phyloP scores from a whole-genome alignment of 1,140 invertebrate genomes.

The Drosophila guanche region DNA sequence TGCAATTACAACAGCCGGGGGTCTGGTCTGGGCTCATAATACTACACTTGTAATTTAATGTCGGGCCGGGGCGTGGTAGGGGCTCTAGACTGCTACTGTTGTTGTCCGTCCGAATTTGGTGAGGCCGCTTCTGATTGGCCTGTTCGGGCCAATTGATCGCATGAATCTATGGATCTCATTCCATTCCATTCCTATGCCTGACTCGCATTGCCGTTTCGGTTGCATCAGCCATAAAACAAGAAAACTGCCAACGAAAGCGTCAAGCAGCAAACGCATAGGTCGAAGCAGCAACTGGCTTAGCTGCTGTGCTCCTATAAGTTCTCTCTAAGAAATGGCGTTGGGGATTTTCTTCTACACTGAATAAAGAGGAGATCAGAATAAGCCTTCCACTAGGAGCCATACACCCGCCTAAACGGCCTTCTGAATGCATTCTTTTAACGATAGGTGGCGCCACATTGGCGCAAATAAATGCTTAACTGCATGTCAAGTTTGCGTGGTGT shows the following conservation, averaged over 20 bases:
- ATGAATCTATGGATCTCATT: conserved; percentile 45
- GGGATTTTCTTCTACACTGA: too few species aligned
- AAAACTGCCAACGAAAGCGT: conserved; percentile 3
- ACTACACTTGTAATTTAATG: conserved; percentile 57
- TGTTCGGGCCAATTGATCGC: conserved; percentile 43
- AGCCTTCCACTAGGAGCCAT: too few species aligned
- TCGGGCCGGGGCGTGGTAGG: conserved; percentile 6
- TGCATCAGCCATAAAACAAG: conserved; percentile 58
- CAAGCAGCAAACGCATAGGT: not conserved
- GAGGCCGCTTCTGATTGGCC: conserved; percentile 35
- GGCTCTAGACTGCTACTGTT: conserved; percentile 8
- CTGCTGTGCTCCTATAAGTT: too few species aligned
- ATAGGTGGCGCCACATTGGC: too few species aligned
- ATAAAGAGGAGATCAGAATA: too few species aligned
- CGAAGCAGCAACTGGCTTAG: too few species aligned
- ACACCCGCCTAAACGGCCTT: too few species aligned
- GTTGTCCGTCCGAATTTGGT: conserved; percentile 42
- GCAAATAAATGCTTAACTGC: too few species aligned
- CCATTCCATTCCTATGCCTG: conserved; percentile 33
- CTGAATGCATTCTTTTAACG: too few species aligned
- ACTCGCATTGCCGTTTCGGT: conserved; percentile 44
- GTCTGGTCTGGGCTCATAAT: conserved; percentile 23
- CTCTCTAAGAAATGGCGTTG: too few species aligned
- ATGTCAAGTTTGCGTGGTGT: too few species aligned
- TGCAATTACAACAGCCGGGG: conserved; percentile 62